Percentiles rank a stretch among this genome's conserved stretches.
These are phyloP conservation scores for Zonitis immaculata DNA, from an alignment of 2,888 invertebrate genomes.

Conservation along the genomic window DNA sequence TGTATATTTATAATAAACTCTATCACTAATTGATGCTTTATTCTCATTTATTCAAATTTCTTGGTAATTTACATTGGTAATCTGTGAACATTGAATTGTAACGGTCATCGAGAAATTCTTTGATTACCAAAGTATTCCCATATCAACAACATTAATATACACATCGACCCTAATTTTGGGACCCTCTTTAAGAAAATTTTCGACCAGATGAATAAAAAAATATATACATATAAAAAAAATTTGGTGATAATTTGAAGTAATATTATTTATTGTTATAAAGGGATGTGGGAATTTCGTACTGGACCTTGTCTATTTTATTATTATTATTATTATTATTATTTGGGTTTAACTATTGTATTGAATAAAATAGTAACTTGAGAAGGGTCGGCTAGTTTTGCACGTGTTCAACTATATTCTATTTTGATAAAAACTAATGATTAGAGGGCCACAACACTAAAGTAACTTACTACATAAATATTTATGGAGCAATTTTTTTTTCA, in stretches of 20 bases:
- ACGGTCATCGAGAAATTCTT: neutral
- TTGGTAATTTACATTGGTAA: no score
- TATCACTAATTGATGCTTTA: no score
- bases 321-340: neutral
- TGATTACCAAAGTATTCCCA: neutral
- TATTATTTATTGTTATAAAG: no score
- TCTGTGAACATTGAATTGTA: no score
- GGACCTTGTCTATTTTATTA: neutral
- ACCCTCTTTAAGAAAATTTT: no score
- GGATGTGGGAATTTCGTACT: neutral
- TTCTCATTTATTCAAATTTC: no score
- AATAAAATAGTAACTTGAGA: neutral
- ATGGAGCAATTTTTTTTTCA: no score
- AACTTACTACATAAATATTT: no score
- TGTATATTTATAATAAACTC: no score
- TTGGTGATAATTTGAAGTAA: neutral
- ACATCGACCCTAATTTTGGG: neutral
- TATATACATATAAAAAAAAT: no score
- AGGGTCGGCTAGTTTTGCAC: slow-evolving; percentile 1
- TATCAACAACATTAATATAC: neutral
- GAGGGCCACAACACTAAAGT: no score
- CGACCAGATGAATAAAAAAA: neutral
- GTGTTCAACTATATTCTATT: neutral
- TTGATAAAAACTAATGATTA: neutral
- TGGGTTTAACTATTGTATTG: neutral